Evolutionary conservation across 1,140 invertebrate species (phyloP), one percentile per base, ranked within the genome.

Genomic region (Tetranychus urticae): DNA sequence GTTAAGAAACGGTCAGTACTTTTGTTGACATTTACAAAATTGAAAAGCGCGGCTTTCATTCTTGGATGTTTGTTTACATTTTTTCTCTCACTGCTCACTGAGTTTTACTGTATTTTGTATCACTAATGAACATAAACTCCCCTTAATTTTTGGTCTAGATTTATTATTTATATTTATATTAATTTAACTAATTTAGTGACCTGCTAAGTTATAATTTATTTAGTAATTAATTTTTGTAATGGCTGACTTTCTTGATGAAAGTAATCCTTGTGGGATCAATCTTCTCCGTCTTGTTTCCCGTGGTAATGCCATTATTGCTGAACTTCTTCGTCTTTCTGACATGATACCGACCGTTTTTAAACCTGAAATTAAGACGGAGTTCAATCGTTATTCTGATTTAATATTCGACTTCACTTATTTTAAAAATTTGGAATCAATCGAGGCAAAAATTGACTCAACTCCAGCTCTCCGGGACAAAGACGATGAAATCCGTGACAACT

Each of bases 251-350:
- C 33, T 55, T 14, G 54, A 55, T 35, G 54, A 23, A 23, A 55
- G 54, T 31, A 55, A 55, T 35, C 23, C 54, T 31, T 55, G 54
- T 55, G 23, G 23, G 3, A 33, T 33, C 54, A 33, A 14, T 35
- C 33, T 59, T 13, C 45, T 59, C 7, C 7, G 83, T 65, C 76
- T 97, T 34, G 88, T 92, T 2, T 88, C 90, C 1, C 78, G 88
- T 69, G 92, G 90, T 62, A 96, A 96, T 81, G 89, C 89, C 31
- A 88, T 94, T 57, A 84, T 96, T 70, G 89, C 90, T 12, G 90
- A 97, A 77, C 75, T 97, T 64, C 76, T 93, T 63, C 76, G 89
- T 62, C 73, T 97, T 1, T 88, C 93, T 69, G 86, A 93, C 73
- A 89, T 88, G 70, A 82, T 96, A 66, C 92, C 92, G 2, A 75